A percentile compares a stretch with the other conserved stretches of the same genome.
These are phyloP conservation scores for Coptodon bakossiorum DNA, from an alignment of 2,113 vertebrate species.

Conservation along the genomic window DNA sequence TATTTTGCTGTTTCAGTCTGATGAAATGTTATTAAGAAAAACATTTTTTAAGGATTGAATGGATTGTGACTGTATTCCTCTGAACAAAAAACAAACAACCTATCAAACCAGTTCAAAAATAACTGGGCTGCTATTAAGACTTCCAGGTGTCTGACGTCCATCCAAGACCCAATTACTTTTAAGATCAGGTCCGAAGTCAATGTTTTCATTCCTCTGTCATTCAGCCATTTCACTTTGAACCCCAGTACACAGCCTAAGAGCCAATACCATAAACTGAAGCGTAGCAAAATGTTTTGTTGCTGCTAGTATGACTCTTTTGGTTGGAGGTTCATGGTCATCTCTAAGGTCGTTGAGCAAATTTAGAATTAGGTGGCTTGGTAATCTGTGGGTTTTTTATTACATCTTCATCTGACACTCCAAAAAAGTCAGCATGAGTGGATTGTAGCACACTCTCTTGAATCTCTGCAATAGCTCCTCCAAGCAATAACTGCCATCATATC, in stretches of 20 bases:
- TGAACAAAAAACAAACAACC: not conserved
- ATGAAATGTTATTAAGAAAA: not conserved
- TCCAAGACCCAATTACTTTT: not conserved
- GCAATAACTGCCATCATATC: not conserved
- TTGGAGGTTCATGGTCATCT: not conserved
- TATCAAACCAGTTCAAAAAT: not conserved
- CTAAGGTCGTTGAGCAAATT: not conserved
- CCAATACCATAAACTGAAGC: not conserved
- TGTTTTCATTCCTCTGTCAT: not conserved
- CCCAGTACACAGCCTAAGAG: not conserved
- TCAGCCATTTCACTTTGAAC: not conserved
- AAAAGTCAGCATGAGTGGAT: not conserved
- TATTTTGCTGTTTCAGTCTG: no score
- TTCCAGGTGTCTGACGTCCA: not conserved
- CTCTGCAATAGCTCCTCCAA: not conserved
- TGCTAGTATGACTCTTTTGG: not conserved
- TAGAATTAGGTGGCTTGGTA: not conserved
- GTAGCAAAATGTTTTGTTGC: not conserved
- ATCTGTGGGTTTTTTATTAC: not conserved
- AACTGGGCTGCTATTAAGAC: not conserved
- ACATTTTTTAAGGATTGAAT: not conserved
- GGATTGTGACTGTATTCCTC: not conserved
- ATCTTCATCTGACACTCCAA: not conserved
- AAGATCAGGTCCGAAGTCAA: not conserved
- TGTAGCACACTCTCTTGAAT: not conserved